Percentiles rank a stretch among this genome's conserved stretches.
phyloP scores from a whole-genome alignment of 2,113 vertebrate species.

The Tragelaphus imberbis region DNA sequence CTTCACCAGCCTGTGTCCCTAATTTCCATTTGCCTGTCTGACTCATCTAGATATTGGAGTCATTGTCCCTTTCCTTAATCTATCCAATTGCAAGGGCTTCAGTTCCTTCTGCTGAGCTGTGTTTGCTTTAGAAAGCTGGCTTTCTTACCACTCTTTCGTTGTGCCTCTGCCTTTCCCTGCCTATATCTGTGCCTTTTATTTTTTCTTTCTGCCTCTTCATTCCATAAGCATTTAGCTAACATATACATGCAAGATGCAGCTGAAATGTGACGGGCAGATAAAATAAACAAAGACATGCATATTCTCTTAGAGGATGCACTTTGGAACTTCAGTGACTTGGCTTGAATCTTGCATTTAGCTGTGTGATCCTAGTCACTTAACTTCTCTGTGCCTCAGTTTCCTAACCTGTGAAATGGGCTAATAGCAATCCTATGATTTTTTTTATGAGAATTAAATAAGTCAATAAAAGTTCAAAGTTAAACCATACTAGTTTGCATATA shows the following conservation, averaged over 20 bases:
- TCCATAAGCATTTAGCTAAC: neutral
- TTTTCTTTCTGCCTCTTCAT: neutral
- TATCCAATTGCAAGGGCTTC: neutral
- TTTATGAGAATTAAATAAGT: neutral
- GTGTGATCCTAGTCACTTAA: neutral
- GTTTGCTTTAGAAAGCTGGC: neutral
- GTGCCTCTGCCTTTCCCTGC: neutral
- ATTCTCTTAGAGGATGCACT: neutral
- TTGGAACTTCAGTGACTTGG: neutral
- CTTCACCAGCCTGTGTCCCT: neutral
- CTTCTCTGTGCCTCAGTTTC: neutral
- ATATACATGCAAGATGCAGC: neutral
- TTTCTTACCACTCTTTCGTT: neutral
- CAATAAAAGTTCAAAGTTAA: neutral
- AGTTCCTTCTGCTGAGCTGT: neutral
- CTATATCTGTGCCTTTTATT: neutral
- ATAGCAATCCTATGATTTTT: neutral
- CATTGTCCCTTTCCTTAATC: neutral
- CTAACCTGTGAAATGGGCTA: neutral
- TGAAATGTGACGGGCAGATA: fast-evolving
- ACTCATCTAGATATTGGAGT: neutral
- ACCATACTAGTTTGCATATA: neutral
- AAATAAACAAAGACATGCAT: neutral
- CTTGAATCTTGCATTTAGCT: neutral
- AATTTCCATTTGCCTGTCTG: neutral